A percentile compares a stretch with the other conserved stretches of the same genome.
These are phyloP conservation scores for Aphyosemion australe DNA, from an alignment of 2,113 vertebrate genomes.

Conservation along the genomic window DNA sequence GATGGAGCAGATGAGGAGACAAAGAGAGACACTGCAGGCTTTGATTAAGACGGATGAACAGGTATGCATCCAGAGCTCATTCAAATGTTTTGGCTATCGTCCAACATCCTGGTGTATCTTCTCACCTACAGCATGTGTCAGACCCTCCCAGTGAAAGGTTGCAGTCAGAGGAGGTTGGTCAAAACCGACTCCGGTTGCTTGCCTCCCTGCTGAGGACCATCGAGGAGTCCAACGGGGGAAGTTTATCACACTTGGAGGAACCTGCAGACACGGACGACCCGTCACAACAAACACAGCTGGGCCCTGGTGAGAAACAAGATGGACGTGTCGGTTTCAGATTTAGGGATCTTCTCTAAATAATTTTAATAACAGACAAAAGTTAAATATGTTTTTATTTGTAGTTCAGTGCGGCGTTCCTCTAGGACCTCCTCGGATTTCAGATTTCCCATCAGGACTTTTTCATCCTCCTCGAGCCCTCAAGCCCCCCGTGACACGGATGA, in stretches of 20 bases:
- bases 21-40: slow-evolving; percentile 54
- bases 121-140: slow-evolving; percentile 4
- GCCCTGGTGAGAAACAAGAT: slow-evolving; percentile 6
- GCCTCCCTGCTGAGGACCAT: slow-evolving; percentile 65
- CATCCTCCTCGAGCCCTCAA: slow-evolving; percentile 69
- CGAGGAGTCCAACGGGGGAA: slow-evolving; percentile 51
- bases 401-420: neutral
- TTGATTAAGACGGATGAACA: too few relatives aligned
- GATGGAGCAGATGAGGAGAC: slow-evolving; percentile 47
- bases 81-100: too few relatives aligned
- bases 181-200: slow-evolving; percentile 60
- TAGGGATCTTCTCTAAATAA: too few relatives aligned
- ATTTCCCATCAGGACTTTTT: neutral
- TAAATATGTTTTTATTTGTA: neutral
- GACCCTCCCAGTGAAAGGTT: slow-evolving; percentile 9
- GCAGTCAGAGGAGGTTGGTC: slow-evolving; percentile 32
- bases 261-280: neutral
- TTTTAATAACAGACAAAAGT: too few relatives aligned
- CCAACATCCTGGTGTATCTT: neutral
- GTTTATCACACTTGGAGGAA: slow-evolving; percentile 32
- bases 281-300: neutral
- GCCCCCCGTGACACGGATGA: slow-evolving; percentile 84
- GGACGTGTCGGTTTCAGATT: neutral
- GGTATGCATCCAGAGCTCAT: too few relatives aligned
- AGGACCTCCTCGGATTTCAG: neutral